Evolutionary conservation across 2,888 invertebrate genomes (phyloP).

Genomic region (Monoplex corrugatus): DNA sequence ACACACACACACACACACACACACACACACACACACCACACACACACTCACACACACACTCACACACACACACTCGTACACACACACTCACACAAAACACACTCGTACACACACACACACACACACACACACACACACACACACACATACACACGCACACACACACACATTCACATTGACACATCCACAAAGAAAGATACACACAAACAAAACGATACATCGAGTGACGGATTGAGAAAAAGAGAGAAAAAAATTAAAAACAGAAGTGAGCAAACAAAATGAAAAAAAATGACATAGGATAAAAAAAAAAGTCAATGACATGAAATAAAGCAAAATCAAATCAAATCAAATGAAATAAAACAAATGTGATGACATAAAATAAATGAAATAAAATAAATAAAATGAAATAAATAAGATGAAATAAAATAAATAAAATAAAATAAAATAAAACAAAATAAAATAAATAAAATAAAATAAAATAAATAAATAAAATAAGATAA

Average conservation of each 20-base stretch:
- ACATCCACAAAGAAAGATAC: neutral
- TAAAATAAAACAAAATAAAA: no score
- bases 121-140: neutral
- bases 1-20: neutral
- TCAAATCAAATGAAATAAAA: no score
- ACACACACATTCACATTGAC: neutral
- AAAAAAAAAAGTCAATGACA: no score
- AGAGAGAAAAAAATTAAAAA: neutral
- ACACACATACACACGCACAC: neutral
- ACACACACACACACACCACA: neutral
- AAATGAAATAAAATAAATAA: neutral
- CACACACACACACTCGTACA: neutral
- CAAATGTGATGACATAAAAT: no score
- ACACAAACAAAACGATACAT: no score
- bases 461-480: no score
- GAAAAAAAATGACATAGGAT: no score
- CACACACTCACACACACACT: neutral
- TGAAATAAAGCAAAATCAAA: no score
- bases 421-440: neutral
- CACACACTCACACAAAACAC: neutral
- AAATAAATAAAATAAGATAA: no score
- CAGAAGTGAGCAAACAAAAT: neutral
- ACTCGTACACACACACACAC: neutral
- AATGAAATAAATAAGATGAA: neutral
- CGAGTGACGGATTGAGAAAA: neutral